Evolutionary conservation across 2,113 vertebrate species (phyloP).

Genomic region (Pagrus major): DNA sequence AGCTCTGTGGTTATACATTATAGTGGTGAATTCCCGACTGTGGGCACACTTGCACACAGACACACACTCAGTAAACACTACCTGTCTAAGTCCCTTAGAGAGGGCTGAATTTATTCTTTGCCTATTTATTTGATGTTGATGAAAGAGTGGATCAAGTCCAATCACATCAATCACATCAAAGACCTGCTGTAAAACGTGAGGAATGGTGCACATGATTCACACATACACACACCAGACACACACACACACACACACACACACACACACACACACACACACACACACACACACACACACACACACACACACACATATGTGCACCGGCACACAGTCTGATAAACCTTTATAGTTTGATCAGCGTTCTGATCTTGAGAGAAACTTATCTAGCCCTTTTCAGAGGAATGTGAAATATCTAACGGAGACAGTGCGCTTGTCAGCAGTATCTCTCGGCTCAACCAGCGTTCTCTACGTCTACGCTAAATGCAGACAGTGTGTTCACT

Average conservation of each 20-base stretch:
- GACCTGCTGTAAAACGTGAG: slow-evolving; percentile 53
- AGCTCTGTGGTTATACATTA: neutral
- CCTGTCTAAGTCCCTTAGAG: slow-evolving; percentile 17
- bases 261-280: slow-evolving; percentile 2
- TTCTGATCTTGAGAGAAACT: slow-evolving; percentile 63
- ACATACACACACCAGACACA: neutral
- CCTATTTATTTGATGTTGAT: slow-evolving; percentile 71
- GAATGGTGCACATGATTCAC: slow-evolving; percentile 36
- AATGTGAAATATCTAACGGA: slow-evolving; percentile 57
- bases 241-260: neutral
- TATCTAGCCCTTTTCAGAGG: slow-evolving; percentile 56
- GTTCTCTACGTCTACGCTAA: neutral
- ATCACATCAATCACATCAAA: slow-evolving; percentile 75
- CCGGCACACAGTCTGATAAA: slow-evolving; percentile 34
- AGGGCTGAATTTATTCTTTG: slow-evolving; percentile 51
- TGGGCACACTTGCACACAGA: slow-evolving; percentile 17
- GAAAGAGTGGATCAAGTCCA: slow-evolving; percentile 72
- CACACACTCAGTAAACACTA: slow-evolving; percentile 24
- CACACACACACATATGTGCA: neutral
- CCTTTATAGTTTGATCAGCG: slow-evolving; percentile 64
- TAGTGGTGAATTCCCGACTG: neutral
- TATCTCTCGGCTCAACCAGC: slow-evolving; percentile 30
- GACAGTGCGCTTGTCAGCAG: slow-evolving; percentile 50
- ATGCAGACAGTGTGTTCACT: slow-evolving; percentile 9
- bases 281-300: neutral